Evolutionary conservation across 2,888 invertebrate genomes (phyloP).

Genomic region (Epirrhoe tristata): DNA sequence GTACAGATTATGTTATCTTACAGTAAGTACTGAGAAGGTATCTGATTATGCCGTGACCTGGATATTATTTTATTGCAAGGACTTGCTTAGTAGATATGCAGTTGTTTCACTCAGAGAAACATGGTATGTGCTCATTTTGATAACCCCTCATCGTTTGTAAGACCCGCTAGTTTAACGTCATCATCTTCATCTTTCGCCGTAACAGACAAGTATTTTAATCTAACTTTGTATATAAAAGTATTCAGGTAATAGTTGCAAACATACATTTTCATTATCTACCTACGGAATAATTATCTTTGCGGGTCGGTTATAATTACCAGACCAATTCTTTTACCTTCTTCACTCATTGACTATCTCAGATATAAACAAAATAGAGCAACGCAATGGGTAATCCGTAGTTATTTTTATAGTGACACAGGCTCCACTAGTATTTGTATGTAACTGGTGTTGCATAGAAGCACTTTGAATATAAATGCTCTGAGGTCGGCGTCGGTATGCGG

Average conservation of each 20-base stretch:
- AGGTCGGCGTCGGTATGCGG: constrained; percentile 17
- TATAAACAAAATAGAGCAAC: too few relatives aligned
- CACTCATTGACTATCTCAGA: too few relatives aligned
- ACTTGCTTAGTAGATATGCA: background rate
- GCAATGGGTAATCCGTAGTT: too few relatives aligned
- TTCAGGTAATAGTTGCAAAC: too few relatives aligned
- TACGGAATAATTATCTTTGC: too few relatives aligned
- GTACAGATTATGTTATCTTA: constrained; percentile 29
- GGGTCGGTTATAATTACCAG: too few relatives aligned
- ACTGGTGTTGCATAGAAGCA: constrained; percentile 20
- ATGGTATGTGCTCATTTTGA: background rate
- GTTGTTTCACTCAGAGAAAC: background rate
- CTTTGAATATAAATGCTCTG: constrained; percentile 24
- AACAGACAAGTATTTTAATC: too few relatives aligned
- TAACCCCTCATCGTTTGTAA: background rate
- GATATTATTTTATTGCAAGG: constrained; percentile 30
- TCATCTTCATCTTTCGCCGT: background rate
- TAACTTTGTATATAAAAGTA: too few relatives aligned
- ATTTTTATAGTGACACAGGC: constrained; percentile 16
- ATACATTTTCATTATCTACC: too few relatives aligned
- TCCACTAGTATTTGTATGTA: constrained; percentile 5
- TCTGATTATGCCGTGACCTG: constrained; percentile 38
- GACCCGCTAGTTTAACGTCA: background rate
- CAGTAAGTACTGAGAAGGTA: constrained; percentile 25
- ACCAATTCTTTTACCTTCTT: too few relatives aligned